Conservation (phyloP, 2,797 vertebrate genomes). For the Balearica regulorum region DNA sequence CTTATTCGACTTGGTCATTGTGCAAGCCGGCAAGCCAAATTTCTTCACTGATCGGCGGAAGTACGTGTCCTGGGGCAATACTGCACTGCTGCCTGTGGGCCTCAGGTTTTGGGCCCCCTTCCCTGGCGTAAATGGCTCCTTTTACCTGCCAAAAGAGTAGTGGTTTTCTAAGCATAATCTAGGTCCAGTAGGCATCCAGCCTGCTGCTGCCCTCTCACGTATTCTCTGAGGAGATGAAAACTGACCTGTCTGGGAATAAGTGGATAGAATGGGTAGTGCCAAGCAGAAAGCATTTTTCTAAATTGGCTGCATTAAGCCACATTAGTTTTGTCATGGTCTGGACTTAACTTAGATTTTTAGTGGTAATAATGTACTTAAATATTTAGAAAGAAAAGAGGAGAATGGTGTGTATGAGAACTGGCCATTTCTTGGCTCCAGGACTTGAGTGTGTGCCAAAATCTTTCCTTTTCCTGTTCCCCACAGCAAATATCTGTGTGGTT, state of each 20-base stretch:
- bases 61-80: conserved; percentile 36
- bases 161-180: neutral
- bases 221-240: neutral
- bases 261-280: neutral
- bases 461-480: neutral
- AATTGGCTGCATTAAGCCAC: neutral
- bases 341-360: neutral
- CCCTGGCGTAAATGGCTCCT: neutral
- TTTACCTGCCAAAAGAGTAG: neutral
- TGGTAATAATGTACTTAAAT: neutral
- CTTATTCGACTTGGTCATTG: conserved; percentile 80
- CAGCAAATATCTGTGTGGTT: neutral
- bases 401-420: neutral
- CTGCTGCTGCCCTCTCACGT: neutral
- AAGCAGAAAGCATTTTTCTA: neutral
- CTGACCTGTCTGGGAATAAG: neutral
- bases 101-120: neutral
- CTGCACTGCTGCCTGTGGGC: neutral
- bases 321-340: neutral
- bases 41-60: conserved; percentile 82
- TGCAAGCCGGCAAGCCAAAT: conserved; percentile 81
- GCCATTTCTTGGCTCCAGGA: neutral
- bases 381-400: neutral
- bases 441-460: neutral
- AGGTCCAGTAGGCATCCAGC: neutral